Conservation (phyloP, 2,113 vertebrate genomes). For the Origma solitaria region DNA sequence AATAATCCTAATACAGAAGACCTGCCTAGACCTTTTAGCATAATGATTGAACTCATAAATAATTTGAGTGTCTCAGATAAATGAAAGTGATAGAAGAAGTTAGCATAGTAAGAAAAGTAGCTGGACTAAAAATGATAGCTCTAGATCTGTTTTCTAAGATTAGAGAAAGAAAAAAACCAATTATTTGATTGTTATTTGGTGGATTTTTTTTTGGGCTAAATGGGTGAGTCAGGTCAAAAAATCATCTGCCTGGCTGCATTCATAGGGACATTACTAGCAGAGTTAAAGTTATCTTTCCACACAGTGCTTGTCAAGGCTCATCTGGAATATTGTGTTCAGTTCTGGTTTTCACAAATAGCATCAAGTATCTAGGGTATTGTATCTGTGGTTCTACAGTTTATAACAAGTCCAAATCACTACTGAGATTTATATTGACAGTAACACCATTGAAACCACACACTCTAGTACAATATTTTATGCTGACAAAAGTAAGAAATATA, state of each 20-base stretch:
- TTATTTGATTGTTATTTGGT: not conserved
- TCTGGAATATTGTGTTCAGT: not conserved
- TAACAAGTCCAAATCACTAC: not conserved
- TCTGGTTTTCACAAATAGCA: not conserved
- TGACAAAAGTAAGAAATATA: not conserved
- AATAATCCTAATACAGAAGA: not conserved
- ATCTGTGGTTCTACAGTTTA: not conserved
- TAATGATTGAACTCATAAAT: not conserved
- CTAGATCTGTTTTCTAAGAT: not conserved
- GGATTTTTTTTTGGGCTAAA: not conserved
- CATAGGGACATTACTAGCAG: not conserved
- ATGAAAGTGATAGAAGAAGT: not conserved
- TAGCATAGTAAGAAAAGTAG: not conserved
- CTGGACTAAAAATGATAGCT: not conserved
- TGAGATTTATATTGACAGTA: not conserved
- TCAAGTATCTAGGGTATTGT: not conserved
- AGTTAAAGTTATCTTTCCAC: not conserved
- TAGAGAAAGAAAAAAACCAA: not conserved
- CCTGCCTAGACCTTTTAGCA: not conserved
- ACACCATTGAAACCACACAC: fast-evolving
- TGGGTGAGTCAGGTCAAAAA: not conserved
- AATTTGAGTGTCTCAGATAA: not conserved
- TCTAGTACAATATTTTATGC: not conserved
- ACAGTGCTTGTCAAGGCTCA: not conserved
- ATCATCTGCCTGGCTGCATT: not conserved